A percentile compares a stretch with the other conserved stretches of the same genome.
Conservation (phyloP, 2,888 invertebrate species). For the Cremastinae sp. region DNA sequence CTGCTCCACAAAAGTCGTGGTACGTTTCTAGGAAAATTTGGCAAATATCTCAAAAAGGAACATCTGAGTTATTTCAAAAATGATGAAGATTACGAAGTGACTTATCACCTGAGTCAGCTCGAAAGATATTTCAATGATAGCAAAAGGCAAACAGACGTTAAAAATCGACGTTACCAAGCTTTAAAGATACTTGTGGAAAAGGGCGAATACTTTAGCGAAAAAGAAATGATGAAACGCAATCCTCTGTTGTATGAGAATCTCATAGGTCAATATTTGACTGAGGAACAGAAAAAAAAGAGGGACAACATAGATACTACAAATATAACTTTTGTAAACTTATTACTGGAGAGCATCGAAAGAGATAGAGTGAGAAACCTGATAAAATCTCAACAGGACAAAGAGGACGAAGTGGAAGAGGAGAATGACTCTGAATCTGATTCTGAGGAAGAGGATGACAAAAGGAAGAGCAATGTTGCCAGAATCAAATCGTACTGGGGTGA, state of each 20-base stretch:
- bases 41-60: slow-evolving; percentile 85
- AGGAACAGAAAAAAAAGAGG: slow-evolving; percentile 86
- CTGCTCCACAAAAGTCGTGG: slow-evolving; percentile 85
- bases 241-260: slow-evolving; percentile 95
- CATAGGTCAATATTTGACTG: slow-evolving; percentile 91
- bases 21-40: slow-evolving; percentile 89
- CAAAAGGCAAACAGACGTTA: slow-evolving; percentile 83
- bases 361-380: slow-evolving; percentile 85
- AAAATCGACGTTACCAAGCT: slow-evolving; percentile 92
- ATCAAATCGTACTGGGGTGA: slow-evolving; percentile 59
- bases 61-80: slow-evolving; percentile 87
- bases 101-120: slow-evolving; percentile 85
- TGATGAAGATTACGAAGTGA: slow-evolving; percentile 83
- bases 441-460: slow-evolving; percentile 33
- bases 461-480: slow-evolving; percentile 32
- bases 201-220: slow-evolving; percentile 92
- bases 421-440: slow-evolving; percentile 74
- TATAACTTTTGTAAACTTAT: slow-evolving; percentile 87
- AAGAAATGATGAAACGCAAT: slow-evolving; percentile 95
- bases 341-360: slow-evolving; percentile 91
- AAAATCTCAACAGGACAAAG: slow-evolving; percentile 84
- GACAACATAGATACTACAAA: slow-evolving; percentile 84
- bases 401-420: slow-evolving; percentile 82
- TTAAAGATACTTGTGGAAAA: slow-evolving; percentile 87
- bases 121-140: slow-evolving; percentile 82